Conservation (phyloP, 2,797 vertebrate species). For the Hemibagrus guttatus region DNA sequence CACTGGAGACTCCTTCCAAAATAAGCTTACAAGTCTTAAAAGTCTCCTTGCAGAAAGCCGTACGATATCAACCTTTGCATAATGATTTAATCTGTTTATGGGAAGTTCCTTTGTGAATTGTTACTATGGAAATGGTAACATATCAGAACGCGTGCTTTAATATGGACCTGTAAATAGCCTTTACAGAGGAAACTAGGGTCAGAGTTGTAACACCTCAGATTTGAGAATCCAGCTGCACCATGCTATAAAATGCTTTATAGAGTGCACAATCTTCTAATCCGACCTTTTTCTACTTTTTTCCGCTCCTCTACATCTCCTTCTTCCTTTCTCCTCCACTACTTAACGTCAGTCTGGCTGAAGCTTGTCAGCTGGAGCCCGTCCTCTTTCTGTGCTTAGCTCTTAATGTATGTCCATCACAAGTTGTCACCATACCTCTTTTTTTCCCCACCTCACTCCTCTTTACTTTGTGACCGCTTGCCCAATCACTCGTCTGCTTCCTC, state of each 20-base stretch:
- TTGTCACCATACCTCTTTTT: conserved; percentile 16
- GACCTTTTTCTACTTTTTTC: conserved; percentile 36
- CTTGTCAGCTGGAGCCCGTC: conserved; percentile 32
- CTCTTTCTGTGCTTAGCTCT: conserved; percentile 9
- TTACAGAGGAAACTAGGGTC: neutral
- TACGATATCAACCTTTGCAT: no score
- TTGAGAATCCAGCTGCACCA: no score
- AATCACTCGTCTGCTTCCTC: conserved; percentile 21
- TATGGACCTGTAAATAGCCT: neutral
- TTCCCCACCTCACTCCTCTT: neutral
- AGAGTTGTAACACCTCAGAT: neutral
- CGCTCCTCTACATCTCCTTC: conserved; percentile 30
- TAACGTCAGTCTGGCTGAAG: conserved; percentile 33
- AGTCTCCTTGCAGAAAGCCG: neutral
- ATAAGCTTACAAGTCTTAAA: no score
- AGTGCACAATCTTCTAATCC: conserved; percentile 33
- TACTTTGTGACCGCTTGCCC: conserved; percentile 1
- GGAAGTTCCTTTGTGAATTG: neutral
- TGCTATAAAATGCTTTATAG: conserved; percentile 34
- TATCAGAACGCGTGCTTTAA: neutral
- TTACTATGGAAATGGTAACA: neutral
- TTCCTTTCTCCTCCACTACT: conserved; percentile 24
- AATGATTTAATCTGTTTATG: neutral
- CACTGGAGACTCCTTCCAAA: neutral
- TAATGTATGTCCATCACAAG: conserved; percentile 31